Base-by-base conservation (phyloP, 30 jellyfish, hydroid and myxozoan species). In the Cassiopea andromeda region DNA sequence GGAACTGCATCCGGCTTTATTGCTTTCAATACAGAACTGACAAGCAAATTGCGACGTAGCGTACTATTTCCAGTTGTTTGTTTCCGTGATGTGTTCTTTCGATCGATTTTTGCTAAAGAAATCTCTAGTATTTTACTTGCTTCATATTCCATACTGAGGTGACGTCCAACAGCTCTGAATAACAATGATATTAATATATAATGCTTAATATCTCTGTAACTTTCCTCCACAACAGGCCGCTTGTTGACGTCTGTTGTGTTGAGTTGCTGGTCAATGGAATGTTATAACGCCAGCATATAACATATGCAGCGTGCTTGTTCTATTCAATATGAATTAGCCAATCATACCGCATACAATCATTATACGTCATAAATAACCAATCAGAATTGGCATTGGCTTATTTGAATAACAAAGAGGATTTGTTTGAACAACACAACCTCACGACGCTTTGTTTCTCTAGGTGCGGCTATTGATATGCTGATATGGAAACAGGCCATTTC, bases 101-200 rank as follows among this genome's bases (percentile, higher is more conserved):
- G 97, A 67, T 90, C 97, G 75, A 90, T 81, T 83, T 90, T 90
- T 14, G 91, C 90, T 82, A 90, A 85, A 12, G 97, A 90, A 43
- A 90, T 82, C 68, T 90, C 91, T 17, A 90, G 54, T 71, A 90
- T 82, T 72, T 61, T 66, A 61, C 68, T 83, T 48, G 91, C 57
- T 66, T 60, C 92, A 83, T 82, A 82, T 57, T 90, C 97, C 97
- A 90, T 90, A 58, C 27, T 86, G 84, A 2, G n/a, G 8, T 0
- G 15, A 75, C 54, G 69, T 43, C 8, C 70, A 75, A 44, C 69
- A 15, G 7, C 27, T 50, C 84, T 70, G 7, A 2, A 7, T 70
- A 1, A 17, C 79, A 17, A 38, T 43, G 50, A 70, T 70, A 2
- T 14, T 19, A 19, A 43, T 70, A 54, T 43, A 19, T n/a, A 70